Evolutionary conservation across 2,797 vertebrate species (phyloP), one percentile per base, ranked within the genome.

Genomic region (Lophura swinhoii): DNA sequence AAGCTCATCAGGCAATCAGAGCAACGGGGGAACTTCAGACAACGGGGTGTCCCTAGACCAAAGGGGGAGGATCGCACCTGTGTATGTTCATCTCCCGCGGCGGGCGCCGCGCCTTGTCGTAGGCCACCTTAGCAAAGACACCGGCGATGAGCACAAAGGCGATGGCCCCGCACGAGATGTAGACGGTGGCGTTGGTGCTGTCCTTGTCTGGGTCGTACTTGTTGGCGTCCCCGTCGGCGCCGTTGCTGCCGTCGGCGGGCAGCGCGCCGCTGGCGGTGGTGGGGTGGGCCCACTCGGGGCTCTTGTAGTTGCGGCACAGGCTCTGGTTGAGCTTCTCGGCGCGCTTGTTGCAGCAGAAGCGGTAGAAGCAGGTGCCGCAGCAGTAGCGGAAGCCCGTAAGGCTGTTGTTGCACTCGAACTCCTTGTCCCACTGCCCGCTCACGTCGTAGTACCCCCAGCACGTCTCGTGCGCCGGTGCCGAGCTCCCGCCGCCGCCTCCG

Each of bases 41-140:
- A 41, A 16, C 8, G 12, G 44, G 81, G 66, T 33, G 31, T 15
- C 8, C 71, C 37, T 6, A 28, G 56, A 9, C 1, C 31, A 35
- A 6, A 49, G 82, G 86, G 71, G 46, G 5, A 31, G 80, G 29
- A n/a, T 48, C 98, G 97, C 96, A 99, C 99, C 99, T 99, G 98
- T 99, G 99, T 95, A 99, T 99, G 96, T 99, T 99, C 99, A 99
- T 99, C 97, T 99, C 99, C 98, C 99, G 98, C 9, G 99, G 99
- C 3, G 98, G 99, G 71, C 99, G 98, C 83, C 98, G 99, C 43
- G 99, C 99, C 98, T 99, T 99, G 94, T 99, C 99, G 23, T 99
- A 99, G 86, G 99, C 98, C 96, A 99, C 98, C 97, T 99, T 99
- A 69, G 97, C 99, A 39, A 98, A 98, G 96, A 99, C 98, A 26